phyloP scores from a whole-genome alignment of 2,113 vertebrate species.

The Albula goreensis region DNA sequence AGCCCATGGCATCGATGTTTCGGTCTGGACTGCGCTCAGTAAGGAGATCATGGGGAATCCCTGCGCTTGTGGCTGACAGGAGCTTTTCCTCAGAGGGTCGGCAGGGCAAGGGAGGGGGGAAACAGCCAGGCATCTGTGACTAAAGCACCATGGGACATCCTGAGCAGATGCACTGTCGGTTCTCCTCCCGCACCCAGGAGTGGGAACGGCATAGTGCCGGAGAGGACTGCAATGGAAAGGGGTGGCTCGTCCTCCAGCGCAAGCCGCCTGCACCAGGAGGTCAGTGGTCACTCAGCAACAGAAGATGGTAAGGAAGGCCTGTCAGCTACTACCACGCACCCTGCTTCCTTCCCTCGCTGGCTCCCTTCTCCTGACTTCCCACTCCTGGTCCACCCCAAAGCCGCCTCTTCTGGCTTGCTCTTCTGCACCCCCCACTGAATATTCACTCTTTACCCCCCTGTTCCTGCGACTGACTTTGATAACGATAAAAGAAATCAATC shows the following conservation, averaged over 20 bases:
- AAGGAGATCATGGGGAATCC: not conserved
- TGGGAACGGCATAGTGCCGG: not conserved
- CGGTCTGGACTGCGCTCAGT: not conserved
- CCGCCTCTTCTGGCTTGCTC: not conserved
- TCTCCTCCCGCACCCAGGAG: not conserved
- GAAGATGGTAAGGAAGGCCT: slow-evolving; percentile 14
- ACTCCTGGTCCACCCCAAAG: not conserved
- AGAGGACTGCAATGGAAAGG: not conserved
- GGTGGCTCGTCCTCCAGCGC: not conserved
- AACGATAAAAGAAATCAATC: not conserved
- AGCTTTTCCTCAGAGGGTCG: not conserved
- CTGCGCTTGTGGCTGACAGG: not conserved
- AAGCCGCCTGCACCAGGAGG: not conserved
- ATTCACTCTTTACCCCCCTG: not conserved
- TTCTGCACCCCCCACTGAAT: not conserved
- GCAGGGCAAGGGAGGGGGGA: not conserved
- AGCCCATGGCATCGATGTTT: not conserved
- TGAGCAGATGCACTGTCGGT: not conserved
- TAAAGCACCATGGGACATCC: not conserved
- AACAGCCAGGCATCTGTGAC: not conserved
- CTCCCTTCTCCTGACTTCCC: not conserved
- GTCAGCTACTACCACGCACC: not conserved
- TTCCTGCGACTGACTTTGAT: not conserved
- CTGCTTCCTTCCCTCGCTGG: not conserved
- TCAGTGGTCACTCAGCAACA: not conserved